Evolutionary conservation across 2,888 invertebrate species (phyloP), one percentile per base, ranked within the genome.

Genomic region (Campoplex capitator): DNA sequence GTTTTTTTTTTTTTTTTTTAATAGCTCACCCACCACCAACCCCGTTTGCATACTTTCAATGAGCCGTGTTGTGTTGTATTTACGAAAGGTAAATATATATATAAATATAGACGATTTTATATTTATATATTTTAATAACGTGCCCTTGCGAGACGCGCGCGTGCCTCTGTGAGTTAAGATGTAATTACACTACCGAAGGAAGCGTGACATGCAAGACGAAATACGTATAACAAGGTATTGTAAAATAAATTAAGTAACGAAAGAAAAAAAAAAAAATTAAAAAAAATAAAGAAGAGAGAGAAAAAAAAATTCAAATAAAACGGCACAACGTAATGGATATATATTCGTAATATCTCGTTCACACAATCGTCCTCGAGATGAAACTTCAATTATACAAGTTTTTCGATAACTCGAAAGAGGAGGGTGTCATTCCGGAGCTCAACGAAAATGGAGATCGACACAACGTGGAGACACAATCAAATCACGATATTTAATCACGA

Each of bases 131-230:
- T 79, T 87, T 28, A 13, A 32, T 58, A 58, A 58, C 84, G 88
- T 88, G 85, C 83, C 86, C 54, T 83, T 70, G 56, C 56, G 80
- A 88, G 80, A 86, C 89, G 90, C 90, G 90, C 90, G 90, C 92
- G 91, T 89, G 85, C 88, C 85, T 90, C 88, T 90, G 89, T 90
- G 90, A 91, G 92, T 92, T 92, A 92, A 91, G 88, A 91, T 89
- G 88, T 90, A 90, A 90, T 90, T 90, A 93, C 91, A 94, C 94
- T 94, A 94, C 94, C 94, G 94, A 92, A 94, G 94, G 94, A 94
- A 94, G 94, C 94, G 90, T 93, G 90, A 92, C 94, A 94, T 94
- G 94, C 94, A 94, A 94, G 93, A 93, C 93, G 92, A 94, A 92
- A 93, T 94, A 94, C 94, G 92, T 38, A 62, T 56, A 84, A 89